Evolutionary conservation across 2,888 invertebrate genomes (phyloP), one percentile per base, ranked within the genome.

Genomic region (Margaritifera margaritifera): DNA sequence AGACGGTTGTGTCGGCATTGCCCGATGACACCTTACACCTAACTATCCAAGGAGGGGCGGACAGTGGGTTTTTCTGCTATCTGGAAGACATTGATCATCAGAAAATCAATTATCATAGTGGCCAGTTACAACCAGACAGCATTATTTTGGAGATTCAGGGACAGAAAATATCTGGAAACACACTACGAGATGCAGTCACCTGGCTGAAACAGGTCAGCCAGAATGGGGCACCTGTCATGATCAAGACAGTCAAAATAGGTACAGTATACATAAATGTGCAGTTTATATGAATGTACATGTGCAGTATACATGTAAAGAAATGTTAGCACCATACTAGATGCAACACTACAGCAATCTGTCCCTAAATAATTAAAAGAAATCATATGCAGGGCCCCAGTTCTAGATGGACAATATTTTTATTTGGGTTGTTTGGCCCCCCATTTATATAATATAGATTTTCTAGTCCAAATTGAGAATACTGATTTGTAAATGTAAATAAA

Each of bases 101-200:
- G n/a, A 81, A 84, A 62, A 80, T 89, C 54, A 84, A 81, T 24
- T 89, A 88, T 62, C 88, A 89, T 73, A 86, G 84, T 67, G 89
- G 87, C 6, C 86, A 84, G 70, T 78, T 89, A 42, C 83, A 83
- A 62, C 57, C 77, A 11, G 90, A 89, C 25, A 91, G 91, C 78
- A 87, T 92, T 66, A 81, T 92, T 51, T 79, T 92, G 69, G 92
- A 92, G 83, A 89, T 92, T 62, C 91, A 92, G 84, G 92, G 91
- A 54, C 91, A 91, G 82, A 91, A 92, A 86, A 91, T 92, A 71
- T 91, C 92, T 66, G 92, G 92, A 58, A 92, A 91, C 82, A 92
- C 92, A 2, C 89, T 91, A 79, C 85, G 91, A 71, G 92, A 92
- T 87, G 90, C 92, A 24, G 89, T 89, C 66, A 90, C 91, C 56